These are phyloP conservation scores for Homarus gammarus DNA, from an alignment of 2,888 invertebrate genomes.

Conservation along the genomic window DNA sequence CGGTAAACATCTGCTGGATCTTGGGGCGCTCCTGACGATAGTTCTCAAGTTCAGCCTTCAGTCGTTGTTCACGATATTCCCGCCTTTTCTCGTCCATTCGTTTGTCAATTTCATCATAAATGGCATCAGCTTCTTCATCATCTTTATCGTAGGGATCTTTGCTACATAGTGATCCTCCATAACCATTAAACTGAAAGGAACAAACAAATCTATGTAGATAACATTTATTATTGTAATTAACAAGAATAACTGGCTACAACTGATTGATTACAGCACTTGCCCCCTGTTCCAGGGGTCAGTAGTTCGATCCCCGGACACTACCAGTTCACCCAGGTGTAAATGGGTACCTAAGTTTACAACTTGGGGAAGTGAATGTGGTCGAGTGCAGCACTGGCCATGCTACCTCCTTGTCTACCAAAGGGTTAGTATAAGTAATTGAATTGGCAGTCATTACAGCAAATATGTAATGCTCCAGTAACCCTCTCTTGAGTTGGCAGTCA, in stretches of 20 bases:
- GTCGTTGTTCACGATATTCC: conserved; percentile 93
- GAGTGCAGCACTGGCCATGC: no score
- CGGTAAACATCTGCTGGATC: conserved; percentile 99
- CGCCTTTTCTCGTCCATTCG: conserved; percentile 99
- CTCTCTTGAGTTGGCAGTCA: no score
- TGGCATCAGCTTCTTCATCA: conserved; percentile 99
- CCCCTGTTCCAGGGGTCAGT: no score
- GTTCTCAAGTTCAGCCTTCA: conserved; percentile 92
- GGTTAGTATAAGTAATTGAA: no score
- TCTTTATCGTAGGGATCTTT: conserved; percentile 99
- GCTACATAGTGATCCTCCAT: conserved; percentile 98
- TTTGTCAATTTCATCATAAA: conserved; percentile 98
- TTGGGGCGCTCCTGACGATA: conserved; percentile 99
- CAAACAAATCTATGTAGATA: conserved; percentile 5
- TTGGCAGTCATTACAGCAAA: no score
- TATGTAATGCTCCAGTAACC: no score
- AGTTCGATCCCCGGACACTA: no score
- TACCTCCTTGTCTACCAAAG: no score
- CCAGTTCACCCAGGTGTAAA: no score
- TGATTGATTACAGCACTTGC: no score
- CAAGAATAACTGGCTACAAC: not conserved
- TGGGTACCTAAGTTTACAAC: no score
- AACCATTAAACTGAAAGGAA: conserved; percentile 89
- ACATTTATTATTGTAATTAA: not conserved
- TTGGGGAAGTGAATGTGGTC: no score